Conservation (phyloP, 1,140 invertebrate genomes). For the Drosophila seguyi region DNA sequence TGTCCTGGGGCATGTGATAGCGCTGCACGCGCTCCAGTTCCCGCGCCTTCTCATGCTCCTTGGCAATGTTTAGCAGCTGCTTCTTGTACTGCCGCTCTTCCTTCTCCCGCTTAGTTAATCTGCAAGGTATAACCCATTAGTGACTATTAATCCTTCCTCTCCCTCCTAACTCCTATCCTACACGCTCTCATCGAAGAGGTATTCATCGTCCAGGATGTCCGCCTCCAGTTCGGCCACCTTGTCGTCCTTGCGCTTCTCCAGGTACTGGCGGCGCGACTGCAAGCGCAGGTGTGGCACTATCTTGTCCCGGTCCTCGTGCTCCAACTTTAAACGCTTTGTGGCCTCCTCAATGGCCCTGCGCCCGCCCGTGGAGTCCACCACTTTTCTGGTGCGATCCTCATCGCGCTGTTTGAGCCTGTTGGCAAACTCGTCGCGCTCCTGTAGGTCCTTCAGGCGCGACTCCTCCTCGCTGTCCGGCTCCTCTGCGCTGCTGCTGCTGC, state of each 20-base stretch:
- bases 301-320: constrained; percentile 93
- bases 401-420: constrained; percentile 95
- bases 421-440: constrained; percentile 97
- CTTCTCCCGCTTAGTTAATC: constrained; percentile 94
- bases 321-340: constrained; percentile 94
- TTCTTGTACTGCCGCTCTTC: constrained; percentile 96
- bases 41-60: constrained; percentile 97
- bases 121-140: constrained; percentile 63
- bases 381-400: constrained; percentile 94
- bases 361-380: constrained; percentile 89
- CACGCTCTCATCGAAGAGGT: constrained; percentile 95
- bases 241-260: constrained; percentile 97
- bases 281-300: constrained; percentile 94
- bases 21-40: constrained; percentile 96
- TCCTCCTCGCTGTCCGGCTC: constrained; percentile 89
- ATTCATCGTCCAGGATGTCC: constrained; percentile 98
- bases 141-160: accelerated
- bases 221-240: constrained; percentile 98
- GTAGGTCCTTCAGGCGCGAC: constrained; percentile 91
- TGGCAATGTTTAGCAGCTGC: constrained; percentile 94
- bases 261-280: constrained; percentile 96
- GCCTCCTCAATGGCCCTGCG: constrained; percentile 95
- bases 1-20: constrained; percentile 96
- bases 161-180: constrained; percentile 86
- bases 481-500: constrained; percentile 85